Conservation (phyloP, 2,113 vertebrate genomes). For the Entomyzon cyanotis region DNA sequence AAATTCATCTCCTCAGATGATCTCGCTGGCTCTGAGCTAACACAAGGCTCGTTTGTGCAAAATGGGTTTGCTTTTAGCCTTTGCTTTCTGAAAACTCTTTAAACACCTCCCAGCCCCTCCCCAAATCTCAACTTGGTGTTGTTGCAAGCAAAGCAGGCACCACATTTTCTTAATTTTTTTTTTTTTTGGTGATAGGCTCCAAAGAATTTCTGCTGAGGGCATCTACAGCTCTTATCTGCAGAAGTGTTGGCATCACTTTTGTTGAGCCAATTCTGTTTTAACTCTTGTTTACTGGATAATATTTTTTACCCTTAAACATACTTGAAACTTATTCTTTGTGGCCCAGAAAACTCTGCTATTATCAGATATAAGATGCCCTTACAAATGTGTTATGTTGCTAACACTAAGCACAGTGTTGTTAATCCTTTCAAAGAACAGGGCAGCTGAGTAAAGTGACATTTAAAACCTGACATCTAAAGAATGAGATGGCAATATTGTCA, state of each 20-base stretch:
- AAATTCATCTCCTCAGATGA: conserved; percentile 27
- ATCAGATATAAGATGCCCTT: background rate
- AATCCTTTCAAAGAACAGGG: background rate
- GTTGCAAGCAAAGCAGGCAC: background rate
- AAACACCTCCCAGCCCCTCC: background rate
- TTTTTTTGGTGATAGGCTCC: background rate
- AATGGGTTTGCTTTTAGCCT: background rate
- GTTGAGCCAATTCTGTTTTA: background rate
- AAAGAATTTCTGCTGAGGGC: background rate
- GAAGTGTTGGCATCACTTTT: background rate
- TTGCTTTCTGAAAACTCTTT: background rate
- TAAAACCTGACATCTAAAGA: background rate
- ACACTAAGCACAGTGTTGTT: background rate
- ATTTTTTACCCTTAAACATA: background rate
- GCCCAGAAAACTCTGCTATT: background rate
- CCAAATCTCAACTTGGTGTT: background rate
- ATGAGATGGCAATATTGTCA: background rate
- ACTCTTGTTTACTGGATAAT: background rate
- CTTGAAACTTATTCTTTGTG: background rate
- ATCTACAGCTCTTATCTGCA: background rate
- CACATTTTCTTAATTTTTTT: background rate
- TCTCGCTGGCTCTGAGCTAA: background rate
- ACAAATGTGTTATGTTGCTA: background rate
- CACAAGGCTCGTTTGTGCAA: background rate
- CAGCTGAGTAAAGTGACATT: background rate